Conservation (phyloP, 2,113 vertebrate genomes). For the Trogon melanurus region DNA sequence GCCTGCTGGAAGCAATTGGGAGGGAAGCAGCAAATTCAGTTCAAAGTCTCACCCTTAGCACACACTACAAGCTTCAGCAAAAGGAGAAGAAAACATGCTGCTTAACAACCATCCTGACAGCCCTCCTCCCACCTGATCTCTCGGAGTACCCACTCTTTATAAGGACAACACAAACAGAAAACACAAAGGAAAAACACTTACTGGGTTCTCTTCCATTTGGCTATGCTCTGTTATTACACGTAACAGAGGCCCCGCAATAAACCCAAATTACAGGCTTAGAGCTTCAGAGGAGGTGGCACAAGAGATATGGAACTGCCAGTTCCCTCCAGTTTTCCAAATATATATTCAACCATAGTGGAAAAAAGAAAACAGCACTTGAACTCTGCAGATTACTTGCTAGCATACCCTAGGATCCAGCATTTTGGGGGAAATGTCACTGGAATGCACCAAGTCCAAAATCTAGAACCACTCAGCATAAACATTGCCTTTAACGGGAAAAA, state of each 20-base stretch:
- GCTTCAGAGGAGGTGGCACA: not conserved
- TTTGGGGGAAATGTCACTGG: not conserved
- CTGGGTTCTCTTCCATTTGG: not conserved
- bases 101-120: not conserved
- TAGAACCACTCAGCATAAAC: not conserved
- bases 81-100: not conserved
- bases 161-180: not conserved
- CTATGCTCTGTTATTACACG: not conserved
- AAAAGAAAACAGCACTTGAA: not conserved
- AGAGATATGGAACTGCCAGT: not conserved
- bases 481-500: not conserved
- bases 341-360: not conserved
- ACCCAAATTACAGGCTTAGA: not conserved
- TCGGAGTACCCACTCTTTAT: not conserved
- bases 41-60: not conserved
- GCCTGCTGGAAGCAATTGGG: not conserved
- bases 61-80: not conserved
- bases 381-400: not conserved
- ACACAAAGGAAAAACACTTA: not conserved
- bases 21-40: not conserved
- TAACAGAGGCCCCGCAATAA: fast-evolving
- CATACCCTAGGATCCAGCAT: not conserved
- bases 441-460: not conserved
- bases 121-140: not conserved
- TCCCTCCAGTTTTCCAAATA: not conserved